Evolutionary conservation across 2,888 invertebrate genomes (phyloP).

Genomic region (Lithodes maja): DNA sequence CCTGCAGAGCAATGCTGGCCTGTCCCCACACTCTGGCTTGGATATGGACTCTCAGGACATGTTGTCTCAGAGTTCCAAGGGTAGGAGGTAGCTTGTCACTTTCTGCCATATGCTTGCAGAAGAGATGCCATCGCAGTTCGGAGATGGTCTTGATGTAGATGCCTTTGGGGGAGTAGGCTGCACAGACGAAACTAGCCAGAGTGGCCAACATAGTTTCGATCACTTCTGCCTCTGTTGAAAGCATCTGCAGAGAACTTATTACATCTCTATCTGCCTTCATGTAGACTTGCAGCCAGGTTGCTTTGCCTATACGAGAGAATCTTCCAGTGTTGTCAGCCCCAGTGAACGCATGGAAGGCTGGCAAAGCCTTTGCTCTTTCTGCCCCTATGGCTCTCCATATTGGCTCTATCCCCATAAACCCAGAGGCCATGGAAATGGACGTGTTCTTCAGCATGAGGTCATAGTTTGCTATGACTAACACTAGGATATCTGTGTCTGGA

Average conservation of each 20-base stretch:
- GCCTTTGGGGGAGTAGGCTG: slow-evolving; percentile 25
- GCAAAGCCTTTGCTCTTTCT: slow-evolving; percentile 19
- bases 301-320: slow-evolving; percentile 32
- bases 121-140: slow-evolving; percentile 40
- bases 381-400: slow-evolving; percentile 23
- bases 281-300: slow-evolving; percentile 39
- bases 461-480: slow-evolving; percentile 35
- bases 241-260: slow-evolving; percentile 37
- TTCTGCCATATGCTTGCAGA: slow-evolving; percentile 45
- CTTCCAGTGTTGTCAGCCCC: slow-evolving; percentile 14
- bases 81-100: slow-evolving; percentile 26
- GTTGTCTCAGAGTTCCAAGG: slow-evolving; percentile 37
- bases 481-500: slow-evolving; percentile 55
- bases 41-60: slow-evolving; percentile 41
- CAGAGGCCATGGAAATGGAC: slow-evolving; percentile 17
- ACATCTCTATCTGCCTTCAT: slow-evolving; percentile 26
- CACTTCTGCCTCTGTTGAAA: slow-evolving; percentile 25
- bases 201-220: slow-evolving; percentile 30
- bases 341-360: slow-evolving; percentile 24
- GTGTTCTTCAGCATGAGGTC: slow-evolving; percentile 33
- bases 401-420: slow-evolving; percentile 30
- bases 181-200: slow-evolving; percentile 32
- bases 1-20: slow-evolving; percentile 42
- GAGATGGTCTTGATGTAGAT: slow-evolving; percentile 34
- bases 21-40: slow-evolving; percentile 39